Percentiles rank a stretch among this genome's conserved stretches.
Conservation (phyloP, 1,140 invertebrate genomes). For the Drosophila arawakana region DNA sequence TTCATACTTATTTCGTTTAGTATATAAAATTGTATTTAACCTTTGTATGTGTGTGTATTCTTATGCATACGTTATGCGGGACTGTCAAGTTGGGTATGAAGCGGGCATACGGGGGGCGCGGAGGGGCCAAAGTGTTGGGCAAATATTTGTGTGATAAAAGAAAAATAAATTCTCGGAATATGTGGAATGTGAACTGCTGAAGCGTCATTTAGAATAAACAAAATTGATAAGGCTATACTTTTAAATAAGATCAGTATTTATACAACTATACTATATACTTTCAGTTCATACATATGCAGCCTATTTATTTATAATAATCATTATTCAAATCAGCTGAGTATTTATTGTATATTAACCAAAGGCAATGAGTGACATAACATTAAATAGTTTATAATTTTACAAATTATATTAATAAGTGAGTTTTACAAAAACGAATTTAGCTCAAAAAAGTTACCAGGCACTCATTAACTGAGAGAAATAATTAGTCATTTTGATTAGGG, state of each 20-base stretch:
- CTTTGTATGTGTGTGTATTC: constrained; percentile 1
- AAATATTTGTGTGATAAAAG: constrained; percentile 43
- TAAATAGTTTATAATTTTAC: not conserved
- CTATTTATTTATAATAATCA: not conserved
- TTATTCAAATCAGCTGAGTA: not conserved
- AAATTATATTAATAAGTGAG: too few relatives aligned
- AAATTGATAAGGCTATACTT: constrained; percentile 21
- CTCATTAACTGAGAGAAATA: too few relatives aligned
- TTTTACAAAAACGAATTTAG: too few relatives aligned
- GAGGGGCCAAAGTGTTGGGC: constrained; percentile 13
- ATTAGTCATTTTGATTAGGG: too few relatives aligned
- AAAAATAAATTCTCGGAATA: constrained; percentile 8
- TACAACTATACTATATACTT: not conserved
- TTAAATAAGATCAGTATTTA: constrained; percentile 5
- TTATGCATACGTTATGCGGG: constrained; percentile 9
- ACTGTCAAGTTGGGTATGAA: not conserved
- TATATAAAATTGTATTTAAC: not conserved
- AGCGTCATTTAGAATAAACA: constrained; percentile 12
- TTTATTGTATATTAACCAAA: not conserved
- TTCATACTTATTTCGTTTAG: constrained; percentile 14
- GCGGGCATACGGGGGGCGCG: too few relatives aligned
- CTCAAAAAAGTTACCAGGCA: too few relatives aligned
- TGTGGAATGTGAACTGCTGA: constrained; percentile 3
- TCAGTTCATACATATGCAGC: not conserved
- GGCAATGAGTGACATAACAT: not conserved